Conservation (phyloP, 2,797 vertebrate genomes). For the Taeniopygia guttata region DNA sequence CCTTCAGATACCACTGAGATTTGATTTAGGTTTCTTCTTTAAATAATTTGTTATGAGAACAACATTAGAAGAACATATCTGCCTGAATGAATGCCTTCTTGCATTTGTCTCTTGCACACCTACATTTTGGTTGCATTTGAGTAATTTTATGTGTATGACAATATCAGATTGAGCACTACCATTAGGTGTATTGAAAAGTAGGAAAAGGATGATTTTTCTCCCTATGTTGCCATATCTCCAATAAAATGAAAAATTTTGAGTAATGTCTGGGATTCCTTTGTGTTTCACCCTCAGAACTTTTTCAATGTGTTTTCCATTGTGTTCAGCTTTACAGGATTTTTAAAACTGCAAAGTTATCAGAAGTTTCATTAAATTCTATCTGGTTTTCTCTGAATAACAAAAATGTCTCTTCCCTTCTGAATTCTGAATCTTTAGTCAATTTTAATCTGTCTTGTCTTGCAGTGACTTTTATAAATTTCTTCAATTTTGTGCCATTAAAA, state of each 20-base stretch:
- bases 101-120: background rate
- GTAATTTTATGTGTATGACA: background rate
- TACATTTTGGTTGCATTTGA: background rate
- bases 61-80: background rate
- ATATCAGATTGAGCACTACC: background rate
- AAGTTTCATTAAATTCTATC: conserved; percentile 5
- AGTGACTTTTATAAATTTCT: background rate
- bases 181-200: background rate
- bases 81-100: background rate
- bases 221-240: background rate
- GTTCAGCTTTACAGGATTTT: conserved; percentile 25
- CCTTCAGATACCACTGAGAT: background rate
- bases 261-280: background rate
- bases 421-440: background rate
- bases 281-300: background rate
- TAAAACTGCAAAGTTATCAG: background rate
- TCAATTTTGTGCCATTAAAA: background rate
- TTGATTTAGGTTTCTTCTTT: background rate
- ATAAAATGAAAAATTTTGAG: background rate
- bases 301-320: background rate
- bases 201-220: background rate
- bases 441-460: background rate
- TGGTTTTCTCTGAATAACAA: background rate
- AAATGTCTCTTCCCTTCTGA: background rate
- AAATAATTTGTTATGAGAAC: background rate